These are phyloP conservation scores for Armadillidium nasatum DNA, from an alignment of 1,140 invertebrate genomes.

Conservation along the genomic window DNA sequence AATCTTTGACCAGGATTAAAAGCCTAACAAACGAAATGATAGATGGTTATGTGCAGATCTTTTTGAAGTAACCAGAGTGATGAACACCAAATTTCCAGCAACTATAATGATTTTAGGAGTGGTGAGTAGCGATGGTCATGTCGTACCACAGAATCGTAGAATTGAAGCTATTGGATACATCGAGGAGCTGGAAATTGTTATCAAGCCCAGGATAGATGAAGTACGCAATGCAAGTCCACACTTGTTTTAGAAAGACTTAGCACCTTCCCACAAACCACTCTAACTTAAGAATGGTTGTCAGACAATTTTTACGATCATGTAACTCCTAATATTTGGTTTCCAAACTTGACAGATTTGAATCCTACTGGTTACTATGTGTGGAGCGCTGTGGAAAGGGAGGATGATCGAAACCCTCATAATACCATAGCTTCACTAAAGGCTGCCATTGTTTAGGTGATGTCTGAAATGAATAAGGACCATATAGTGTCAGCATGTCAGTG, in stretches of 20 bases:
- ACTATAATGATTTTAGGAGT: too few relatives aligned
- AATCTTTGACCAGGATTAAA: conserved; percentile 1
- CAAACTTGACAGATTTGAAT: too few relatives aligned
- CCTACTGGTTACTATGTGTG: too few relatives aligned
- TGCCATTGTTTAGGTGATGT: too few relatives aligned
- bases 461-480: too few relatives aligned
- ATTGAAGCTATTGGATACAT: background rate
- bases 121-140: background rate
- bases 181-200: background rate
- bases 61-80: background rate
- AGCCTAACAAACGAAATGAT: background rate
- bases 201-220: background rate
- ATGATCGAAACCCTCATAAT: too few relatives aligned
- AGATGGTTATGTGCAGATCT: conserved; percentile 5
- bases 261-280: background rate
- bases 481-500: too few relatives aligned
- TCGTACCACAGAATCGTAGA: background rate
- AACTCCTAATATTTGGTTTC: too few relatives aligned
- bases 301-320: too few relatives aligned
- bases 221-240: background rate
- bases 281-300: conserved; percentile 4
- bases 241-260: background rate
- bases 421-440: too few relatives aligned
- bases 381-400: too few relatives aligned
- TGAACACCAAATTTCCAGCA: conserved; percentile 5